Evolutionary conservation across 2,797 vertebrate species (phyloP), one percentile per base, ranked within the genome.

Genomic region (Hipposideros larvatus): DNA sequence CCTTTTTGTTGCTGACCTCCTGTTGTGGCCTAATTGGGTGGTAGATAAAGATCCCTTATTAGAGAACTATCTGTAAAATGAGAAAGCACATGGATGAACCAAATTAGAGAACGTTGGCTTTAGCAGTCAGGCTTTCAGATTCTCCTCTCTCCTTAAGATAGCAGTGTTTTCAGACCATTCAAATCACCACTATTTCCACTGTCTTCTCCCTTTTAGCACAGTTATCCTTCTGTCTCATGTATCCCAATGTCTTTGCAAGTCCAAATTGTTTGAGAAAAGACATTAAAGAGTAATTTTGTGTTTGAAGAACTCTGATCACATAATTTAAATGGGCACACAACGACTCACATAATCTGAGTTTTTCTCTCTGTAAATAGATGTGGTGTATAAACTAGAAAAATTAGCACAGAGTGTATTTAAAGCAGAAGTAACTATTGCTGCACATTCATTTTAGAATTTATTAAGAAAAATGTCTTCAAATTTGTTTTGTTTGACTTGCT

Each of bases 401-500:
- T 78, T 77, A 92, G n/a, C 65, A 77, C 78, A 3, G 1, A 0
- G 0, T 84, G 73, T 82, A 43, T 96, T 96, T 84, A 96, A 93
- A 84, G 22, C 34, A 85, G 55, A 87, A 37, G 8, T 79, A 1
- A 0, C 19, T 28, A 11, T 14, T 93, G 79, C 37, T 88, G 0
- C 63, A 34, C 57, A n/a, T 96, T 28, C 24, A 91, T 8, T 95
- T 96, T 93, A 57, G 51, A n/a, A 7, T 87, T 92, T 94, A 5
- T 89, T 95, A 68, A 87, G 63, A 61, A 66, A 85, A 97, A 93
- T 51, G 5, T 46, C 46, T 82, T 78, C 77, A 83, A 1, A 57
- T 96, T 46, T 65, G 6, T 91, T 43, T 95, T 95, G 3, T 95
- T 96, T 94, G 8, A 93, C 97, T 97, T 95, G 1, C 96, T 93